Conservation (phyloP, 2,888 invertebrate genomes). For the Agonum fuliginosum region DNA sequence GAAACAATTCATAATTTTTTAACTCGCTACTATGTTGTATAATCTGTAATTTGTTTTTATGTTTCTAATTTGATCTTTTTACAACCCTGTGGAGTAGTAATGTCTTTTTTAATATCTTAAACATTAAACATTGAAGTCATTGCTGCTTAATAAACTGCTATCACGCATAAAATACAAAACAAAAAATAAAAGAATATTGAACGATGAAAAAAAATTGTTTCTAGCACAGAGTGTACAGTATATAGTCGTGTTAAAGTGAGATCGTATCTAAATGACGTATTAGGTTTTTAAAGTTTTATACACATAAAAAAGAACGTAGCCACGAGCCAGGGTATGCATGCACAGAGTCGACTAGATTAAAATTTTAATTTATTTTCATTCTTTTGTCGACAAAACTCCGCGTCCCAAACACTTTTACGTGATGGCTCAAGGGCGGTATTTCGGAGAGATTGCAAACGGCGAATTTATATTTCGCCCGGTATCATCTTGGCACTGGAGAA, state of each 20-base stretch:
- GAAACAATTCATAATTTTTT: too few relatives aligned
- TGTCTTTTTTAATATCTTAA: conserved; percentile 31
- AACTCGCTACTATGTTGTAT: too few relatives aligned
- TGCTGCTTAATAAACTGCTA: conserved; percentile 35
- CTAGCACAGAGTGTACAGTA: conserved; percentile 68
- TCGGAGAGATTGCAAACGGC: too few relatives aligned
- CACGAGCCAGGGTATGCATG: conserved; percentile 68
- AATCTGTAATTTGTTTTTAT: too few relatives aligned
- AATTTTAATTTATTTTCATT: conserved; percentile 71
- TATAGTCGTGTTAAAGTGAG: conserved; percentile 68
- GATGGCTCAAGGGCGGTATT: conserved; percentile 54
- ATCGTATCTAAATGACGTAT: conserved; percentile 72
- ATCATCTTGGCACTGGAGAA: too few relatives aligned
- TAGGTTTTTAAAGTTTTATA: conserved; percentile 72
- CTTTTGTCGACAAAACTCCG: conserved; percentile 69
- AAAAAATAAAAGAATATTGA: conserved; percentile 40
- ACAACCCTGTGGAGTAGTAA: too few relatives aligned
- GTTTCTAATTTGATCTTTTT: too few relatives aligned
- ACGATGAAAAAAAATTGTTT: conserved; percentile 62
- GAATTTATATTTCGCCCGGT: too few relatives aligned
- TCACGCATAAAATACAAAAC: conserved; percentile 49
- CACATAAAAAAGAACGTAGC: conserved; percentile 69
- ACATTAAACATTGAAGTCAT: conserved; percentile 25
- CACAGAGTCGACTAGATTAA: conserved; percentile 66
- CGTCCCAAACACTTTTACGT: conserved; percentile 53